Percentiles rank a stretch among this genome's conserved stretches.
Evolutionary conservation across 2,888 invertebrate genomes (phyloP).

Genomic region (Morinoia aosen): DNA sequence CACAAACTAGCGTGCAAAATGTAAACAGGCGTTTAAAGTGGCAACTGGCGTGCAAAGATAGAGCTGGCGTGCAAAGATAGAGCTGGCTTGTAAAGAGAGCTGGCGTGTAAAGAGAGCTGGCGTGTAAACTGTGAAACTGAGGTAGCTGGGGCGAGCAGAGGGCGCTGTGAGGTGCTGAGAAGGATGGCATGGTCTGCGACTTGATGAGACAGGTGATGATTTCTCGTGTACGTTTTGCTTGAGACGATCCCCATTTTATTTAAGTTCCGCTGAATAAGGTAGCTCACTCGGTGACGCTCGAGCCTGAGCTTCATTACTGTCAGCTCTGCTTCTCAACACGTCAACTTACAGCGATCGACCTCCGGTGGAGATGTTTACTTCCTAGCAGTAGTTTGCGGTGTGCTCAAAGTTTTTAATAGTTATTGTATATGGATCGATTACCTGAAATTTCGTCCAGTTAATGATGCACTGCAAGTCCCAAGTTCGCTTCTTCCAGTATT

Average conservation of each 20-base stretch:
- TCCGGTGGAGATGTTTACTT: not conserved
- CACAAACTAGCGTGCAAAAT: not conserved
- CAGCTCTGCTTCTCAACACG: not conserved
- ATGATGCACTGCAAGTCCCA: no score
- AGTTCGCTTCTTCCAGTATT: no score
- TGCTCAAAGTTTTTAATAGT: not conserved
- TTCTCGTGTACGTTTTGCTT: not conserved
- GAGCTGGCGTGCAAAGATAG: not conserved
- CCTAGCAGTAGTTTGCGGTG: not conserved
- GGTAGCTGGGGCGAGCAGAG: not conserved
- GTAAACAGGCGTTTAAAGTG: not conserved
- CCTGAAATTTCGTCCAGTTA: not conserved
- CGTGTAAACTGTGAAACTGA: not conserved
- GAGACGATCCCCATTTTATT: not conserved
- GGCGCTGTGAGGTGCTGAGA: not conserved
- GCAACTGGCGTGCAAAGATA: not conserved
- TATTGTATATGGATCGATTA: not conserved
- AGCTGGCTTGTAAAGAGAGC: not conserved
- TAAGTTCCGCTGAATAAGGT: not conserved
- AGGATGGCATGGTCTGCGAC: not conserved
- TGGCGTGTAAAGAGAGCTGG: not conserved
- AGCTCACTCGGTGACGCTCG: not conserved
- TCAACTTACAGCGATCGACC: not conserved
- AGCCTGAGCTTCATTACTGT: not conserved
- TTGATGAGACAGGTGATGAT: conserved; percentile 47